Conservation (phyloP, 2,113 vertebrate species). For the Cardinalis cardinalis region DNA sequence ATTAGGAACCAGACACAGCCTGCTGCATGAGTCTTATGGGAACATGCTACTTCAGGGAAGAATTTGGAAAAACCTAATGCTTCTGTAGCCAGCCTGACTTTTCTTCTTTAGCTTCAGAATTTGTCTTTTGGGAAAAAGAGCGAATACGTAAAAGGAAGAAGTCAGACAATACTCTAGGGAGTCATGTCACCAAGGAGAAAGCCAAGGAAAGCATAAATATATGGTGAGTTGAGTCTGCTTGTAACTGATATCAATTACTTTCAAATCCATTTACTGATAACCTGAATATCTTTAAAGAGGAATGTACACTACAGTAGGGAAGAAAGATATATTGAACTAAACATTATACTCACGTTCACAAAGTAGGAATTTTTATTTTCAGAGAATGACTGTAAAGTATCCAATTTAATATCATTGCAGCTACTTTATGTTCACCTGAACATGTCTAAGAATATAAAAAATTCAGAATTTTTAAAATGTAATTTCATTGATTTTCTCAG, state of each 20-base stretch:
- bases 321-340: neutral
- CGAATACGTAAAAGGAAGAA: neutral
- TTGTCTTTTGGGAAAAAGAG: neutral
- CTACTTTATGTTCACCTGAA: neutral
- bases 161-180: neutral
- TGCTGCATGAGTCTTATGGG: neutral
- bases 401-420: neutral
- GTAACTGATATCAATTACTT: neutral
- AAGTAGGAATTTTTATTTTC: neutral
- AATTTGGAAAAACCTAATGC: neutral
- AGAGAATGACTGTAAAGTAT: neutral
- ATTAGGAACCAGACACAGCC: neutral
- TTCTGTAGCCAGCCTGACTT: neutral
- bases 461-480: neutral
- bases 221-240: neutral
- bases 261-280: neutral
- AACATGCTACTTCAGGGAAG: neutral
- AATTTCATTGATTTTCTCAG: neutral
- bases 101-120: neutral
- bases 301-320: neutral
- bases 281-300: neutral
- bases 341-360: neutral
- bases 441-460: neutral
- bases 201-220: neutral
- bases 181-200: neutral